Conservation (phyloP, 2,113 vertebrate genomes). For the Micronisus gabar region DNA sequence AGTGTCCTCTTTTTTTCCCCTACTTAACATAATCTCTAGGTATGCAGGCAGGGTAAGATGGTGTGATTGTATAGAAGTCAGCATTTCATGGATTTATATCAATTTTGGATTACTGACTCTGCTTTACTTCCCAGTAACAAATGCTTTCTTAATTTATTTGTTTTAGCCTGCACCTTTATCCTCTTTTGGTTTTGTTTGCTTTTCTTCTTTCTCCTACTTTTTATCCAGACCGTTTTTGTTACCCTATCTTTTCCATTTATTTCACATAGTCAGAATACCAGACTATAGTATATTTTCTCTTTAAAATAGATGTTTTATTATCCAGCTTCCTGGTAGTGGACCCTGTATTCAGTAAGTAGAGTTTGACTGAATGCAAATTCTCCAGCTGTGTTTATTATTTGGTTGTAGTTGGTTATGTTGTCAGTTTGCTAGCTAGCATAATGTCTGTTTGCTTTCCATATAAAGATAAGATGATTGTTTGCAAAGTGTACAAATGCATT, state of each 20-base stretch:
- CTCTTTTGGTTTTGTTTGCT: not conserved
- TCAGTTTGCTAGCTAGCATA: not conserved
- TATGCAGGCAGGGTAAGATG: not conserved
- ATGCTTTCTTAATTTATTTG: not conserved
- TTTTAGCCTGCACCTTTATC: not conserved
- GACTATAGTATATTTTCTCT: not conserved
- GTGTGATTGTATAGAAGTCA: not conserved
- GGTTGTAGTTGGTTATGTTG: not conserved
- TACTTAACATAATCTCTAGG: not conserved
- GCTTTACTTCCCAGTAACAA: not conserved
- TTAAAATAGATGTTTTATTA: not conserved
- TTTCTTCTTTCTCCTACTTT: not conserved
- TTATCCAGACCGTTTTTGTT: not conserved
- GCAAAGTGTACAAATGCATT: not conserved
- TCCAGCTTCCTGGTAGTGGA: not conserved
- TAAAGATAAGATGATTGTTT: not conserved
- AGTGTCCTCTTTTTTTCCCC: not conserved
- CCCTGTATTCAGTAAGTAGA: not conserved
- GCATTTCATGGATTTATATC: not conserved
- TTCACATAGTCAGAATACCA: not conserved
- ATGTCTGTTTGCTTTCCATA: not conserved
- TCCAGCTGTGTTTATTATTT: conserved; percentile 31
- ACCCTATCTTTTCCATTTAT: not conserved
- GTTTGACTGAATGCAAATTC: not conserved
- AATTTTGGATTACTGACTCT: not conserved